phyloP scores from a whole-genome alignment of 2,888 invertebrate genomes.

The Drosophila prolongata region DNA sequence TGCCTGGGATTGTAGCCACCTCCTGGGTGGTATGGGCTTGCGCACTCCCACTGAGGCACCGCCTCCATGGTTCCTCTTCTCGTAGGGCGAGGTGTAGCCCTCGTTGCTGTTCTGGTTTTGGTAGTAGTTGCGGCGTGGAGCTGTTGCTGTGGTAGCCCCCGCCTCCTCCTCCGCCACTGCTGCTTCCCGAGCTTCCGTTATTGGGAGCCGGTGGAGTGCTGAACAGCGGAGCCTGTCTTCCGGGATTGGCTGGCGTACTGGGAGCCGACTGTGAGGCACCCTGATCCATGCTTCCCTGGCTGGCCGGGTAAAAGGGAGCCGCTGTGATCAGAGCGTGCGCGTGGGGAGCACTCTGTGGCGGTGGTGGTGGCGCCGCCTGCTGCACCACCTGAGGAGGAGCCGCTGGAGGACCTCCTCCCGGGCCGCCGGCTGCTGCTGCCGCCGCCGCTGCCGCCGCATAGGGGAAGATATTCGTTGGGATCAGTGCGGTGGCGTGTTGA shows the following conservation, averaged over 20 bases:
- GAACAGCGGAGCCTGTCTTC: conserved; percentile 82
- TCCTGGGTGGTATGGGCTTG: conserved; percentile 66
- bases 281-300: conserved; percentile 51
- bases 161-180: conserved; percentile 31
- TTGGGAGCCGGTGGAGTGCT: conserved; percentile 83
- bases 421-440: conserved; percentile 56
- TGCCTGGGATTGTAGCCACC: conserved; percentile 68
- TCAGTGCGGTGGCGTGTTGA: conserved; percentile 82
- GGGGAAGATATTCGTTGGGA: conserved; percentile 84
- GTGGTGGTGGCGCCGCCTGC: conserved; percentile 52
- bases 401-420: conserved; percentile 42
- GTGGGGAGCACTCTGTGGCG: conserved; percentile 71
- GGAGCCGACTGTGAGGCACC: conserved; percentile 83
- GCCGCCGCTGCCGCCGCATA: conserved; percentile 76
- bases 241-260: conserved; percentile 82
- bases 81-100: conserved; percentile 65
- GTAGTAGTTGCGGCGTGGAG: conserved; percentile 81
- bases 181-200: conserved; percentile 41
- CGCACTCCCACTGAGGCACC: conserved; percentile 38
- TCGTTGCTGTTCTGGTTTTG: conserved; percentile 68
- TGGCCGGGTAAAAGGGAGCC: conserved; percentile 77
- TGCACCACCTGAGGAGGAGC: conserved; percentile 66
- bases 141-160: conserved; percentile 75
- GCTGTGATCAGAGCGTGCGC: conserved; percentile 82
- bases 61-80: conserved; percentile 70